Conservation (phyloP, 2,113 vertebrate genomes). For the human region GRCh38 chr20:9791001-9791500, state of each 20-base stretch:
- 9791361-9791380: neutral
- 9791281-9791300: neutral
- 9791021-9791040: neutral
- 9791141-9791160: neutral
- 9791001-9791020: neutral
- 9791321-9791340: neutral
- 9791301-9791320: neutral
- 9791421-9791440: neutral
- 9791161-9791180: neutral
- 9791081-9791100: neutral
- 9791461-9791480: neutral
- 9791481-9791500: neutral
- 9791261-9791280: neutral
- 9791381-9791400: neutral
- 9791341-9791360: neutral
- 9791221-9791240: neutral
- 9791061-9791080: neutral
- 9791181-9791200: neutral
- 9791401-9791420: neutral
- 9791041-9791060: neutral
- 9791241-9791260: neutral
- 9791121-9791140: neutral
- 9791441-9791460: too few species aligned
- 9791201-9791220: neutral
- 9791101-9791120: neutral